These are phyloP conservation scores for Agriopis aurantiaria DNA, from an alignment of 2,888 invertebrate genomes.

Conservation along the genomic window DNA sequence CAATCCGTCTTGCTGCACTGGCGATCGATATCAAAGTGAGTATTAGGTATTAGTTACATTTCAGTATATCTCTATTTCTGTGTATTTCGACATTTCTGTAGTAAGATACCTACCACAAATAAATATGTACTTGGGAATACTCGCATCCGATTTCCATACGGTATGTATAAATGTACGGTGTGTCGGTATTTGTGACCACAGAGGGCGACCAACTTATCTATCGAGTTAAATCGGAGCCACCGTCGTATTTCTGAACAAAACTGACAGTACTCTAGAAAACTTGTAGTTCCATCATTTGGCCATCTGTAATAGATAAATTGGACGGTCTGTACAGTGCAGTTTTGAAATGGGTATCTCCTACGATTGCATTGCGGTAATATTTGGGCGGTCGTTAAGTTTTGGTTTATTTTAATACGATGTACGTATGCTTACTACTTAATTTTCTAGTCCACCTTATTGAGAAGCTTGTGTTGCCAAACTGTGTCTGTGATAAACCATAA, in stretches of 20 bases:
- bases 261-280: not conserved
- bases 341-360: constrained; percentile 38
- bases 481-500: too few relatives aligned
- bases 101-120: constrained; percentile 24
- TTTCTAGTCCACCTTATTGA: too few relatives aligned
- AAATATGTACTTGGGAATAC: constrained; percentile 26
- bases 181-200: not conserved
- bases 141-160: constrained; percentile 36
- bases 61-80: constrained; percentile 29
- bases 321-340: not conserved
- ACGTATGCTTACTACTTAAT: too few relatives aligned
- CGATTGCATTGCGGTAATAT: constrained; percentile 14
- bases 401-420: too few relatives aligned
- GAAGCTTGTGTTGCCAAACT: too few relatives aligned
- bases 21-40: constrained; percentile 51
- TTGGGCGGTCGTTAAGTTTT: too few relatives aligned
- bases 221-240: not conserved
- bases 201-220: not conserved
- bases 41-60: constrained; percentile 29
- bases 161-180: constrained; percentile 26
- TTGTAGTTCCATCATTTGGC: not conserved
- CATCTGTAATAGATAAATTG: not conserved
- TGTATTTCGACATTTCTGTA: constrained; percentile 32
- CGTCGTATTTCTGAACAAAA: not conserved
- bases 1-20: constrained; percentile 51